Percentiles rank a stretch among this genome's conserved stretches.
Conservation (phyloP, 2,113 vertebrate species). For the Campylorhamphus procurvoides region DNA sequence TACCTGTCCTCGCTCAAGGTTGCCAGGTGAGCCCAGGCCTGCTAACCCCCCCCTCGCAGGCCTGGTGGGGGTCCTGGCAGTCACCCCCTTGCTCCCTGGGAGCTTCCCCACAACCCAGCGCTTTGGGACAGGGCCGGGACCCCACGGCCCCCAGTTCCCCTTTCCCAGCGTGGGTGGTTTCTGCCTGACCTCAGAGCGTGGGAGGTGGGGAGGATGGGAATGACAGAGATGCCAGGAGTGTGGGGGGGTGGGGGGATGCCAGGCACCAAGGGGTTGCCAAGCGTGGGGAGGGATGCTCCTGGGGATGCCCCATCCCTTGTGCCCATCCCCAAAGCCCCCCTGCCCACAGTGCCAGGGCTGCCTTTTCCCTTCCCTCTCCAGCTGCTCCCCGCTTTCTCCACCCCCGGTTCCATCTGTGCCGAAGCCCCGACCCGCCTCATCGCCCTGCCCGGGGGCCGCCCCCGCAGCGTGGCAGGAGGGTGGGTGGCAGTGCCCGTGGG, state of each 20-base stretch:
- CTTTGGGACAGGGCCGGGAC: background rate
- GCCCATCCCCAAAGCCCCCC: background rate
- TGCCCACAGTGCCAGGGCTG: accelerated
- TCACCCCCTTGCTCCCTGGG: accelerated
- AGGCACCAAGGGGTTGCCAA: background rate
- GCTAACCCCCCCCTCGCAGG: accelerated
- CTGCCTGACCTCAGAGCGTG: background rate
- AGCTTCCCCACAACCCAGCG: accelerated
- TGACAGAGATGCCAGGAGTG: background rate
- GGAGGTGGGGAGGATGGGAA: background rate
- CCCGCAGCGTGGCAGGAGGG: background rate
- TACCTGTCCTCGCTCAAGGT: conserved; percentile 92
- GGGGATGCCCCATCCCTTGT: background rate
- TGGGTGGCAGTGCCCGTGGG: background rate
- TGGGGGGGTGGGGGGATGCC: background rate
- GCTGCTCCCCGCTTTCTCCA: background rate
- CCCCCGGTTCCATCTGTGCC: background rate
- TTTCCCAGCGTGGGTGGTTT: background rate
- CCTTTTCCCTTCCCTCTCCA: background rate
- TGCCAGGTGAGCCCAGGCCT: conserved; percentile 79
- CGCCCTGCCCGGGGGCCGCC: background rate
- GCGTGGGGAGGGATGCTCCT: background rate
- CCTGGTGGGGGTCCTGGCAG: accelerated
- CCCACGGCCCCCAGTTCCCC: background rate
- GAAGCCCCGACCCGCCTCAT: background rate